phyloP scores from a whole-genome alignment of 2,113 vertebrate species.

The Mystacornis crossleyi region DNA sequence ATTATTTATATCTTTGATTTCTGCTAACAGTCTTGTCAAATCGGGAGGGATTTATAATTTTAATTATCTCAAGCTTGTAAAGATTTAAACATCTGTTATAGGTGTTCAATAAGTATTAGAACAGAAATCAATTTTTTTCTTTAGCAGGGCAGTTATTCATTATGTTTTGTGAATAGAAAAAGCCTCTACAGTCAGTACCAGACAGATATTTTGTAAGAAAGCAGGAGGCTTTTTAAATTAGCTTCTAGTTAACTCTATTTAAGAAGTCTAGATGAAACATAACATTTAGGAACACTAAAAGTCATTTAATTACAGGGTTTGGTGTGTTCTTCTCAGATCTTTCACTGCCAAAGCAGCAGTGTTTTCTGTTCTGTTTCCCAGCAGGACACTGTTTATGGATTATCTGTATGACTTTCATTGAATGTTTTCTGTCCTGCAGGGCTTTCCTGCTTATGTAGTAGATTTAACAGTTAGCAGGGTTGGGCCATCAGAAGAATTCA shows the following conservation, averaged over 20 bases:
- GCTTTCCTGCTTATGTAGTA: slow-evolving; percentile 4
- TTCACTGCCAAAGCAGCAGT: not conserved
- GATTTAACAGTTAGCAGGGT: slow-evolving; percentile 1
- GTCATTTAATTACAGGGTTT: slow-evolving; percentile 57
- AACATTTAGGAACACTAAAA: slow-evolving; percentile 42
- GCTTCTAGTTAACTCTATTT: slow-evolving; percentile 58
- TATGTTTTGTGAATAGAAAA: slow-evolving; percentile 39
- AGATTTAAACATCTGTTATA: slow-evolving; percentile 76
- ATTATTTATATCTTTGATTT: slow-evolving; percentile 65
- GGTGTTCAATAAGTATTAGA: slow-evolving; percentile 76
- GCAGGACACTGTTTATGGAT: slow-evolving; percentile 43
- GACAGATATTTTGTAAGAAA: slow-evolving; percentile 35
- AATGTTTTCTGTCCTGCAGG: not conserved
- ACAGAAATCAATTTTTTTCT: slow-evolving; percentile 71
- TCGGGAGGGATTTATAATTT: slow-evolving; percentile 74
- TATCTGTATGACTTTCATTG: slow-evolving; percentile 4
- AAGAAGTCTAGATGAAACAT: slow-evolving; percentile 36
- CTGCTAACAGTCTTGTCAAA: slow-evolving; percentile 59
- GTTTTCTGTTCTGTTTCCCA: not conserved
- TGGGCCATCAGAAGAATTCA: not conserved
- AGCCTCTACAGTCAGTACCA: slow-evolving; percentile 9
- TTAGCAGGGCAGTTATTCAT: slow-evolving; percentile 64
- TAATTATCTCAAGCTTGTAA: slow-evolving; percentile 70
- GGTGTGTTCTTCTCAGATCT: slow-evolving; percentile 15
- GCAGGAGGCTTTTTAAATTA: slow-evolving; percentile 60